Evolutionary conservation across 2,113 vertebrate species (phyloP), one percentile per base, ranked within the genome.

Genomic region (Hucho hucho): DNA sequence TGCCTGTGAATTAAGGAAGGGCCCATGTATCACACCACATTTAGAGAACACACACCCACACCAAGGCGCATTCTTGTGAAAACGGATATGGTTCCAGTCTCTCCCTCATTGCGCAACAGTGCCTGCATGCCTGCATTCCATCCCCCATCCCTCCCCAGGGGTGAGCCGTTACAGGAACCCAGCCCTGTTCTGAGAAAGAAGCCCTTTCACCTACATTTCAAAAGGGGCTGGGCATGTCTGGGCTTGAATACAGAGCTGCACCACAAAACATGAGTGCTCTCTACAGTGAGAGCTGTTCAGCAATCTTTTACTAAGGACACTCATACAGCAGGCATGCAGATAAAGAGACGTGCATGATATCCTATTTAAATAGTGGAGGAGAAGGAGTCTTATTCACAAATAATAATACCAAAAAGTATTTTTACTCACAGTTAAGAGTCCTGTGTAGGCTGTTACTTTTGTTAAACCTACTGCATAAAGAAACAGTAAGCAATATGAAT

Each of bases 191-290:
- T 16, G 32, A 72, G 69, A 78, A 61, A 68, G 37, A 64, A 47
- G 71, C 77, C 75, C 86, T 87, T 85, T 81, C 79, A 82, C 83
- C 81, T 79, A 83, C 69, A 83, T 87, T 83, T 64, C 74, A 26
- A 58, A 16, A 61, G 37, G 58, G 69, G 32, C 77, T 70, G 69
- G 16, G 25, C 56, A 5, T 28, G 63, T 24, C 58, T 29, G 9
- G 24, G n/a, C 64, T 65, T 65, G 64, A 65, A 28, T 29, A 26
- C 64, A 65, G 64, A 26, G 28, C 64, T 65, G 64, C 63, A 1
- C 64, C 64, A 65, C 64, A 64, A 26, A n/a, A 64, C 63, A 65
- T 29, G 24, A 28, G 64, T 65, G 26, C 64, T 28, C 63, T 25
- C 63, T 64, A 64, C 24, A 28, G 63, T 64, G 24, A 26, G 14